These are phyloP conservation scores for Nephotettix cincticeps DNA, from an alignment of 1,140 invertebrate genomes.

Conservation along the genomic window DNA sequence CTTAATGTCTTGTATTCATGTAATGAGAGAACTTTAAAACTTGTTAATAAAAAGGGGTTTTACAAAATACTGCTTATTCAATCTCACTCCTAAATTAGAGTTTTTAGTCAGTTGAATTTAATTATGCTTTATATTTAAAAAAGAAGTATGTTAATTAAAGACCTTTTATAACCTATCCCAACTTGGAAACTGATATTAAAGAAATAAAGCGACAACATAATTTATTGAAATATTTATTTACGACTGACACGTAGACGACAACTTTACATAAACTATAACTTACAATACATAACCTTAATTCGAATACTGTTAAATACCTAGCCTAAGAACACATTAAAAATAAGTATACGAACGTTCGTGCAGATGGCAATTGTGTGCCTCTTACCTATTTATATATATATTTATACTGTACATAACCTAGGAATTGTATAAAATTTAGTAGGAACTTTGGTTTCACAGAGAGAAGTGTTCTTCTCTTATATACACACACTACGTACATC, in stretches of 20 bases:
- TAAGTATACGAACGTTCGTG: conserved; percentile 20
- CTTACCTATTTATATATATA: conserved; percentile 20
- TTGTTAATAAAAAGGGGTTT: too few species aligned
- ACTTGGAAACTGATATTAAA: too few species aligned
- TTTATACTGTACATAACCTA: conserved; percentile 23
- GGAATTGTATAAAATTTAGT: conserved; percentile 16
- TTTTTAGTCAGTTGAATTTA: too few species aligned
- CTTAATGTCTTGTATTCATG: too few species aligned
- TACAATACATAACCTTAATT: conserved; percentile 21
- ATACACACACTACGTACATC: conserved; percentile 14
- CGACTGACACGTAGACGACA: conserved; percentile 15
- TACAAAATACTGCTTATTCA: too few species aligned
- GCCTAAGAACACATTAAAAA: conserved; percentile 20
- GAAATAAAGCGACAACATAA: background rate
- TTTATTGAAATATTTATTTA: conserved; percentile 16
- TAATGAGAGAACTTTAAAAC: too few species aligned
- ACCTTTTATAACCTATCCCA: too few species aligned
- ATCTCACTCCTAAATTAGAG: too few species aligned
- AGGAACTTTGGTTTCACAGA: conserved; percentile 12
- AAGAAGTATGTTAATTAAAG: too few species aligned
- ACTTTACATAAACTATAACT: conserved; percentile 22
- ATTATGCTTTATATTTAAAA: too few species aligned
- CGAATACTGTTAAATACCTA: conserved; percentile 23
- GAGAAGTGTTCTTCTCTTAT: conserved; percentile 3
- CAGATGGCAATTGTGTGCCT: conserved; percentile 8